Percentiles rank a stretch among this genome's conserved stretches.
Evolutionary conservation across 2,113 vertebrate genomes (phyloP).

Genomic region (Antechinus flavipes): DNA sequence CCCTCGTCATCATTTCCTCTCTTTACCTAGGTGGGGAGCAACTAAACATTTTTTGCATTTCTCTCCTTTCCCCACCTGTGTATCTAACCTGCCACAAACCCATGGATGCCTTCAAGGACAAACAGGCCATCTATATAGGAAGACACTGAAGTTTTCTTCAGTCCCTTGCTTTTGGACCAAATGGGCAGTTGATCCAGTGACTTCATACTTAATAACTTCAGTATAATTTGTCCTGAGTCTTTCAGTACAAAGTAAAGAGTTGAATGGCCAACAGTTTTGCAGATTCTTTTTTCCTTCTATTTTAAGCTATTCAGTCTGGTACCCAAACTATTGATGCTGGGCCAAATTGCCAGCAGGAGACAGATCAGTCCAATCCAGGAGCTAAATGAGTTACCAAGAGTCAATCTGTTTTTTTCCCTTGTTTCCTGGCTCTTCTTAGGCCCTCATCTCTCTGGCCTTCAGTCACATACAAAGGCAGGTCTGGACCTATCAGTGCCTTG

Average conservation of each 20-base stretch:
- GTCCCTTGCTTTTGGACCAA: conserved; percentile 86
- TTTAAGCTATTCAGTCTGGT: conserved; percentile 91
- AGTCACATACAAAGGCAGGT: conserved; percentile 78
- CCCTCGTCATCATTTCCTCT: conserved; percentile 5
- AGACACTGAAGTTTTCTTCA: conserved; percentile 87
- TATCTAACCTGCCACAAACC: conserved; percentile 84
- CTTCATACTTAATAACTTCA: conserved; percentile 91
- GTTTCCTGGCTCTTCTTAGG: conserved; percentile 86
- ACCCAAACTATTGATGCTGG: conserved; percentile 86
- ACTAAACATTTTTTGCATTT: conserved; percentile 75
- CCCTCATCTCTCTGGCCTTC: conserved; percentile 77
- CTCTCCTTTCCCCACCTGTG: conserved; percentile 59
- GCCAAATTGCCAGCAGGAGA: conserved; percentile 91
- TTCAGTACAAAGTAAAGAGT: conserved; percentile 83
- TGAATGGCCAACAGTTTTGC: conserved; percentile 86
- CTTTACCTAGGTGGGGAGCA: conserved; percentile 70
- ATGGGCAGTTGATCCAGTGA: conserved; percentile 88
- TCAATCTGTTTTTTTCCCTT: conserved; percentile 90
- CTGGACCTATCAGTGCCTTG: conserved; percentile 77
- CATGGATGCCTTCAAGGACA: conserved; percentile 84
- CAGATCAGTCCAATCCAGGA: conserved; percentile 90
- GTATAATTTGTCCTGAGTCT: conserved; percentile 88
- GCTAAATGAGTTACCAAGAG: conserved; percentile 93
- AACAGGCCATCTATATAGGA: conserved; percentile 86
- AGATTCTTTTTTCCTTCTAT: conserved; percentile 84